Evolutionary conservation across 2,797 vertebrate species (phyloP).

Genomic region (Artibeus jamaicensis): DNA sequence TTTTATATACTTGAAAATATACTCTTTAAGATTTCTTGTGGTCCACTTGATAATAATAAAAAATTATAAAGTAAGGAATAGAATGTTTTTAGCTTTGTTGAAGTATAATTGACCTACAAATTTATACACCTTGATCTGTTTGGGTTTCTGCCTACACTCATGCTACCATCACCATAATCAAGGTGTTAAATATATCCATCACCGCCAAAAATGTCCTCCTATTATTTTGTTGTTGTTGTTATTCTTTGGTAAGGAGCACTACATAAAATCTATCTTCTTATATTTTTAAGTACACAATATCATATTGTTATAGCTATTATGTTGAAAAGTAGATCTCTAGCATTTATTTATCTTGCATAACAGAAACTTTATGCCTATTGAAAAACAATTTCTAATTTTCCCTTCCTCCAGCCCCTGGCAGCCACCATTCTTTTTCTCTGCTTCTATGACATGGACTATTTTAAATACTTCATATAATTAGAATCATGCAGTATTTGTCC

Average conservation of each 20-base stretch:
- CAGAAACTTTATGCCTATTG: neutral
- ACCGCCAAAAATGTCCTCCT: neutral
- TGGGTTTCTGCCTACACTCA: neutral
- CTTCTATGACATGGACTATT: neutral
- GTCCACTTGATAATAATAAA: neutral
- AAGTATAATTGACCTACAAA: neutral
- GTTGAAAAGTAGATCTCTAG: neutral
- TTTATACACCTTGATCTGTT: neutral
- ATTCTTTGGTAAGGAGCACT: neutral
- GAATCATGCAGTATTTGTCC: neutral
- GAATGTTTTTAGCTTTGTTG: neutral
- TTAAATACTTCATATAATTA: neutral
- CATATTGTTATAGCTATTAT: neutral
- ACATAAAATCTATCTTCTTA: neutral
- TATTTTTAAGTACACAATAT: neutral
- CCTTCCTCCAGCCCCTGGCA: neutral
- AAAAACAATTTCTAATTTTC: neutral
- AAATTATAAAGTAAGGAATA: neutral
- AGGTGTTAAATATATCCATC: neutral
- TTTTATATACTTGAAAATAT: neutral
- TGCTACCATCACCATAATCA: neutral
- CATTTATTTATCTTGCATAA: neutral
- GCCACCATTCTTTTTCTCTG: neutral
- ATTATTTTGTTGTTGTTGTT: neutral
- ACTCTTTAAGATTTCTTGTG: neutral